Conservation (phyloP, 1,140 invertebrate genomes). For the Aphelenchoides fujianensis region DNA sequence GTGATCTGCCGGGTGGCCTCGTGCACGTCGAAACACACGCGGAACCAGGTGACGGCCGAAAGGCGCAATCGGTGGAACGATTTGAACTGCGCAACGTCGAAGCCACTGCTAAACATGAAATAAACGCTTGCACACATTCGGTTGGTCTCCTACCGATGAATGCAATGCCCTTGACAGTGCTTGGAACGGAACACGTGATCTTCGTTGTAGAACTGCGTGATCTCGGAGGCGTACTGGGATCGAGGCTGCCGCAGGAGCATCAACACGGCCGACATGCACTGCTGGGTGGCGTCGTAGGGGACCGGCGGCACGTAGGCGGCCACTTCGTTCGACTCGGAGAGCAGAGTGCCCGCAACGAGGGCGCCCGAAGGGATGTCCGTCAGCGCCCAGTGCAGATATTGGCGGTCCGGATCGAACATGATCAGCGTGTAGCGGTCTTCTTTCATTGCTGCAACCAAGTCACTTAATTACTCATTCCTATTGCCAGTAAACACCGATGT, state of each 20-base stretch:
- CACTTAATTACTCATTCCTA: no score
- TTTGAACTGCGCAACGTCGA: slow-evolving; percentile 49
- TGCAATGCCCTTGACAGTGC: slow-evolving; percentile 41
- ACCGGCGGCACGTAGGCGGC: slow-evolving; percentile 45
- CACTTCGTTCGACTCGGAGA: slow-evolving; percentile 32
- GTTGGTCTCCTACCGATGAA: slow-evolving; percentile 34
- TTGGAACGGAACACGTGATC: slow-evolving; percentile 46
- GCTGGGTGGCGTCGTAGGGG: slow-evolving; percentile 29
- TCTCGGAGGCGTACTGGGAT: slow-evolving; percentile 25
- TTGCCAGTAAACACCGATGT: no score
- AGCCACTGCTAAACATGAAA: slow-evolving; percentile 32
- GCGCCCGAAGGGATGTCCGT: slow-evolving; percentile 50
- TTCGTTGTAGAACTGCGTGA: slow-evolving; percentile 49
- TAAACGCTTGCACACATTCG: no score
- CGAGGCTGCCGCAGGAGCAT: slow-evolving; percentile 50
- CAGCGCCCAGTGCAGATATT: slow-evolving; percentile 53
- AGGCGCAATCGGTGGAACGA: slow-evolving; percentile 41
- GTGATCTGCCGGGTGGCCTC: slow-evolving; percentile 34
- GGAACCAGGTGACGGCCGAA: slow-evolving; percentile 43
- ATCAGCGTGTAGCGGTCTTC: slow-evolving; percentile 56
- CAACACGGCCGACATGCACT: slow-evolving; percentile 43
- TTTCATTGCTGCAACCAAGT: slow-evolving; percentile 46
- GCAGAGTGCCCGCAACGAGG: slow-evolving; percentile 37
- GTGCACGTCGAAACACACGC: slow-evolving; percentile 44
- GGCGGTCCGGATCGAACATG: slow-evolving; percentile 45